Evolutionary conservation across 2,797 vertebrate genomes (phyloP).

Genomic region (Enteromius viviparus): DNA sequence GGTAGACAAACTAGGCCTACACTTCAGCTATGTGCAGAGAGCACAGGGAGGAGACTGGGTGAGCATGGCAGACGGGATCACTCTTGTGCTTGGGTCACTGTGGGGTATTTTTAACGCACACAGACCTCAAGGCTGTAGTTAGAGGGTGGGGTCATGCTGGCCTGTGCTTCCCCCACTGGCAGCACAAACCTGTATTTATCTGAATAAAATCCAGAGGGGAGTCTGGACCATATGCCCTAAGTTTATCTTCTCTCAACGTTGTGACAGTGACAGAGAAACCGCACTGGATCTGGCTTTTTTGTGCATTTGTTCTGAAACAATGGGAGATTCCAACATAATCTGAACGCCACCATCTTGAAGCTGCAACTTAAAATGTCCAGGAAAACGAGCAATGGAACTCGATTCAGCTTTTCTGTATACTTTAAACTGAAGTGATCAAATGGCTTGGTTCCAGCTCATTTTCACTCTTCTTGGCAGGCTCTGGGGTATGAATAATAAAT

Average conservation of each 20-base stretch:
- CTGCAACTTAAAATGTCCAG: not conserved
- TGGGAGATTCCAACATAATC: not conserved
- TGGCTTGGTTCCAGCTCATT: not conserved
- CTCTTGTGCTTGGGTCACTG: slow-evolving; percentile 40
- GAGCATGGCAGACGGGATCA: slow-evolving; percentile 18
- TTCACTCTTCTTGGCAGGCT: not conserved
- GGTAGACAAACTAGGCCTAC: not conserved
- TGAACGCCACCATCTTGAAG: not conserved
- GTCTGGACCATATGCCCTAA: slow-evolving; percentile 28
- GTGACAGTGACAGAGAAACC: slow-evolving; percentile 12
- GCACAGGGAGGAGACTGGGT: not conserved
- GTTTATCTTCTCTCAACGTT: slow-evolving; percentile 8
- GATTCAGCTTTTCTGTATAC: not conserved
- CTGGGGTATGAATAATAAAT: not conserved
- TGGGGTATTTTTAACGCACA: slow-evolving; percentile 45
- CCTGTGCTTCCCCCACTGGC: slow-evolving; percentile 36
- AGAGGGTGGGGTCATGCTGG: slow-evolving; percentile 45
- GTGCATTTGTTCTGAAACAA: slow-evolving; percentile 9
- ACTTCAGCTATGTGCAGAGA: not conserved
- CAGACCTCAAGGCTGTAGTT: slow-evolving; percentile 50
- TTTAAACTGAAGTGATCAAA: not conserved
- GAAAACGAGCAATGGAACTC: not conserved
- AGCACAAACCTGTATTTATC: slow-evolving; percentile 43
- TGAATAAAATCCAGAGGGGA: slow-evolving; percentile 42
- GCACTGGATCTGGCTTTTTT: not conserved